These are phyloP conservation scores for Phasia obesa DNA, from an alignment of 2,888 invertebrate species.

Conservation along the genomic window DNA sequence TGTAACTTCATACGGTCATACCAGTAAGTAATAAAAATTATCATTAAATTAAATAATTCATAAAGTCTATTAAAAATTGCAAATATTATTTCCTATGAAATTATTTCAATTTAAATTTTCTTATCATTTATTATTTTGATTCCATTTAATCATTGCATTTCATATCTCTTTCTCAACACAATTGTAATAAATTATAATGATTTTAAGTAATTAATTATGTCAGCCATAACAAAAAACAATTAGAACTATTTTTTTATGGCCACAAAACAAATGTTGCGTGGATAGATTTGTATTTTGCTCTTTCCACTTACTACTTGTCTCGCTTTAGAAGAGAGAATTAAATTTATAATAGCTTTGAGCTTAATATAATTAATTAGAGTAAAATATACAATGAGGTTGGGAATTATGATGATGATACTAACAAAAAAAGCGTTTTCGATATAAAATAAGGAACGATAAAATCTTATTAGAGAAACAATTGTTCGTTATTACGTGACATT, in stretches of 20 bases:
- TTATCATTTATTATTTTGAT: constrained; percentile 46
- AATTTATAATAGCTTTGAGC: constrained; percentile 53
- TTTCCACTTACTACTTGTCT: neutral
- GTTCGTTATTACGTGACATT: too few relatives aligned
- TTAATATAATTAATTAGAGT: constrained; percentile 50
- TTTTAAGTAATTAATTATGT: constrained; percentile 73
- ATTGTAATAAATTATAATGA: constrained; percentile 52
- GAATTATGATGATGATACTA: neutral
- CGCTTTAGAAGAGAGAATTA: constrained; percentile 14
- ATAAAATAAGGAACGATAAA: too few relatives aligned
- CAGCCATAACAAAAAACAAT: constrained; percentile 69
- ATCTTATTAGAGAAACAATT: too few relatives aligned
- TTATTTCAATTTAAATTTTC: constrained; percentile 8
- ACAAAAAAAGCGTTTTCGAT: too few relatives aligned
- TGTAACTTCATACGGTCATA: constrained; percentile 74
- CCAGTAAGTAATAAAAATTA: constrained; percentile 76
- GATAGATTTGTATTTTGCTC: constrained; percentile 12
- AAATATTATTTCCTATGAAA: constrained; percentile 22
- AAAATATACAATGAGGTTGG: neutral
- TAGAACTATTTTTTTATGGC: constrained; percentile 46
- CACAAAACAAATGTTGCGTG: constrained; percentile 13
- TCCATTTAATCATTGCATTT: constrained; percentile 33
- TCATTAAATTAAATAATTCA: constrained; percentile 29
- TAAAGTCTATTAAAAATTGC: too few relatives aligned
- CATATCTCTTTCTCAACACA: constrained; percentile 19